A percentile compares a stretch with the other conserved stretches of the same genome.
Conservation (phyloP, 2,113 vertebrate genomes). For the Lepisosteus osseus region DNA sequence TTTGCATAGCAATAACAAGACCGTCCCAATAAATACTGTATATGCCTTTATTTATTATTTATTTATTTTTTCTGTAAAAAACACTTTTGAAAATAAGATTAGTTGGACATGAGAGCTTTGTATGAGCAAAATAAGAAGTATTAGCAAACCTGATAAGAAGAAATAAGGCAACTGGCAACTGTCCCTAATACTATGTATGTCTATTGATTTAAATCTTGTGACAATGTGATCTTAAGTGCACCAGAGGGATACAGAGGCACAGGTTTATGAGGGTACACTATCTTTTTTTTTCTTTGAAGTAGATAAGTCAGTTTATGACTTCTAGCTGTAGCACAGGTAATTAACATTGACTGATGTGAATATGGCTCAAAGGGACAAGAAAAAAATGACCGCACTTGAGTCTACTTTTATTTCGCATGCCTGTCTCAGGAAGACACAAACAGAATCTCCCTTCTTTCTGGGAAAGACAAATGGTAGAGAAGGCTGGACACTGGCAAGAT, state of each 20-base stretch:
- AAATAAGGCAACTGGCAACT: too few species aligned
- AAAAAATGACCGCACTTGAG: not conserved
- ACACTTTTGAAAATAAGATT: too few species aligned
- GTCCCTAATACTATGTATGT: too few species aligned
- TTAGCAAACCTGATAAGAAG: too few species aligned
- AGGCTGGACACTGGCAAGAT: constrained; percentile 18
- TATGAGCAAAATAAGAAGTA: too few species aligned
- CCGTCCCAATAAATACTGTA: too few species aligned
- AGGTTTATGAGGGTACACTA: not conserved
- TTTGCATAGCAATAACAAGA: too few species aligned
- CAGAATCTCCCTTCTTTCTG: constrained; percentile 19
- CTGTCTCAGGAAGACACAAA: not conserved
- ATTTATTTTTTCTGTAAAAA: too few species aligned
- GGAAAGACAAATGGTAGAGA: constrained; percentile 33
- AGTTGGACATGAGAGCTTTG: too few species aligned
- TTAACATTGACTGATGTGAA: not conserved
- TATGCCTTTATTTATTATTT: too few species aligned
- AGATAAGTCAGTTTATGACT: not conserved
- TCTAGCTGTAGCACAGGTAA: not conserved
- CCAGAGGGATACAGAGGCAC: not conserved
- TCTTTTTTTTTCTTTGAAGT: too few species aligned
- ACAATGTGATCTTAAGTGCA: not conserved
- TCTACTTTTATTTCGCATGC: not conserved
- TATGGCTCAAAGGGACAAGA: not conserved
- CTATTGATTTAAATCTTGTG: too few species aligned